A percentile compares a stretch with the other conserved stretches of the same genome.
Evolutionary conservation across 2,113 vertebrate species (phyloP).

Genomic region (Octodon degus): DNA sequence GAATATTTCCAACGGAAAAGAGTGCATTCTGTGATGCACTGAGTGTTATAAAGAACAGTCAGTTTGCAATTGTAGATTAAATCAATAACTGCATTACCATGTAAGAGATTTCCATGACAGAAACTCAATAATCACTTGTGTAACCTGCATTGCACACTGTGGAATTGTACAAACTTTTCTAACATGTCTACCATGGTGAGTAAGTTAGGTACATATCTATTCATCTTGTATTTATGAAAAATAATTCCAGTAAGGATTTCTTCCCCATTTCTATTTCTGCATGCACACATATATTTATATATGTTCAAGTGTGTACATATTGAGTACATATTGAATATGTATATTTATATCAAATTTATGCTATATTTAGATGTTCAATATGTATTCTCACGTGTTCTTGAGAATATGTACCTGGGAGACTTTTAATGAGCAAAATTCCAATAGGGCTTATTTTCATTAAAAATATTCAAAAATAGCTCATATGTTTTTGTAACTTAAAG

Average conservation of each 20-base stretch:
- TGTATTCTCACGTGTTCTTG: neutral
- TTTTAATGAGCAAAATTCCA: neutral
- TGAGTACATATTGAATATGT: too few relatives aligned
- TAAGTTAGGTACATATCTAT: neutral
- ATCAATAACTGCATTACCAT: conserved; percentile 75
- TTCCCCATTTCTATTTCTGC: neutral
- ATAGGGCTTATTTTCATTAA: neutral
- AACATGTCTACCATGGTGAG: neutral
- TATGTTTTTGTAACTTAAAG: neutral
- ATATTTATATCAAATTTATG: too few relatives aligned
- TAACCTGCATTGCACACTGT: conserved; percentile 66
- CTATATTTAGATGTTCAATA: neutral
- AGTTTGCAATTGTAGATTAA: conserved; percentile 83
- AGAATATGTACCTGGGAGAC: neutral
- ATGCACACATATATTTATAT: neutral
- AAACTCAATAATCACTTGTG: conserved; percentile 80
- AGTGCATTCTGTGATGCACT: conserved; percentile 61
- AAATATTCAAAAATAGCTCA: neutral
- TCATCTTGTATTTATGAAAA: conserved; percentile 9
- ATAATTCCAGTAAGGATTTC: neutral
- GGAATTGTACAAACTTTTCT: conserved; percentile 42
- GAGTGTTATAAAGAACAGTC: conserved; percentile 78
- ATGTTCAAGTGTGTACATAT: neutral
- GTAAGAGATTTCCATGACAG: conserved; percentile 80
- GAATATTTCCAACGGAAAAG: conserved; percentile 67